Evolutionary conservation across 2,797 vertebrate genomes (phyloP).

Genomic region (Sebastes matsubarae): DNA sequence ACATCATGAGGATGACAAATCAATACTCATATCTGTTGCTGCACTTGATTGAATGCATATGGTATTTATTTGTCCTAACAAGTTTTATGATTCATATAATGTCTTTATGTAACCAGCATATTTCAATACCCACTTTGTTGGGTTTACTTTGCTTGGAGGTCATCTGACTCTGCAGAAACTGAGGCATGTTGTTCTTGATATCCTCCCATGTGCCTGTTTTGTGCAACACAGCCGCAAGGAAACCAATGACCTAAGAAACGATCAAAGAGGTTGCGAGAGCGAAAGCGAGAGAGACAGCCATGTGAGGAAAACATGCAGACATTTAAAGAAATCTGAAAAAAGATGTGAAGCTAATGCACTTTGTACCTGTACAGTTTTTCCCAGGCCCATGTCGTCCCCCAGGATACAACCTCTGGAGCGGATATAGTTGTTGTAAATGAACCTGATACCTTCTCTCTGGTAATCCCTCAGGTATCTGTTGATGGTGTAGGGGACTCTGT

Average conservation of each 20-base stretch:
- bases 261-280: neutral
- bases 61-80: neutral
- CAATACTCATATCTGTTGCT: neutral
- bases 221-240: slow-evolving; percentile 91
- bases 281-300: neutral
- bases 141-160: slow-evolving; percentile 64
- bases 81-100: neutral
- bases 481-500: slow-evolving; percentile 91
- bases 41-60: neutral
- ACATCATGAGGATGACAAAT: slow-evolving; percentile 12
- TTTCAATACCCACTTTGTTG: slow-evolving; percentile 83
- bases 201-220: slow-evolving; percentile 95
- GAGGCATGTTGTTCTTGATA: slow-evolving; percentile 92
- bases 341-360: neutral
- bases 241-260: slow-evolving; percentile 89
- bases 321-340: neutral
- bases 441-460: slow-evolving; percentile 91
- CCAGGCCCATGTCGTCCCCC: slow-evolving; percentile 98
- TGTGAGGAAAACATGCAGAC: neutral
- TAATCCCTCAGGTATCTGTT: slow-evolving; percentile 96
- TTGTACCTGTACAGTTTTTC: slow-evolving; percentile 95
- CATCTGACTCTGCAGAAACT: slow-evolving; percentile 89
- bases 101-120: neutral
- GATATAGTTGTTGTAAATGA: slow-evolving; percentile 88
- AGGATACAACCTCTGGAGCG: slow-evolving; percentile 90